These are phyloP conservation scores for Drosophila novamexicana DNA, from an alignment of 1,140 invertebrate species.

Conservation along the genomic window DNA sequence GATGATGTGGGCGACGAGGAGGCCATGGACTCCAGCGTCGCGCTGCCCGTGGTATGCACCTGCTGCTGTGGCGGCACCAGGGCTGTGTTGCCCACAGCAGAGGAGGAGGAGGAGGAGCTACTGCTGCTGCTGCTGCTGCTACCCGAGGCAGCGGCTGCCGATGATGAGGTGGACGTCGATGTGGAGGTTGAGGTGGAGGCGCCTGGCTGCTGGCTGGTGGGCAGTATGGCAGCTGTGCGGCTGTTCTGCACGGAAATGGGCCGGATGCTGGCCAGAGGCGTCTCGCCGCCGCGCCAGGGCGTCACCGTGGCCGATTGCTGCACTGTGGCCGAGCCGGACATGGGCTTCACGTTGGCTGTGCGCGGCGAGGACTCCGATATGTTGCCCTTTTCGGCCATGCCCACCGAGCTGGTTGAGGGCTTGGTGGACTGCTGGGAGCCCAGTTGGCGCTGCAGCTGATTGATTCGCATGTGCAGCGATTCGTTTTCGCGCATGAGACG, in stretches of 20 bases:
- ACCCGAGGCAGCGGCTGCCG: conserved; percentile 48
- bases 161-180: conserved; percentile 66
- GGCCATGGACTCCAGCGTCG: conserved; percentile 85
- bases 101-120: conserved; percentile 38
- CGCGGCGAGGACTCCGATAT: conserved; percentile 91
- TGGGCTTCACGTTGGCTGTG: conserved; percentile 96
- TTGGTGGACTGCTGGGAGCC: conserved; percentile 89
- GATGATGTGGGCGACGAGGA: conserved; percentile 87
- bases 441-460: conserved; percentile 91
- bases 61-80: conserved; percentile 87
- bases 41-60: conserved; percentile 86
- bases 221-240: conserved; percentile 92
- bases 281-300: conserved; percentile 88
- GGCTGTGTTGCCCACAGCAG: conserved; percentile 85
- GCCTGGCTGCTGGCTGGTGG: conserved; percentile 86
- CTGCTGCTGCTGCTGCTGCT: conserved; percentile 54
- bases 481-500: conserved; percentile 90
- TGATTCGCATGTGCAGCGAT: conserved; percentile 89
- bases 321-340: conserved; percentile 88
- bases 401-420: conserved; percentile 87
- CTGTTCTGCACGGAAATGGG: conserved; percentile 92
- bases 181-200: conserved; percentile 59
- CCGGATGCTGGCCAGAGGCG: conserved; percentile 94
- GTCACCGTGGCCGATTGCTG: conserved; percentile 86
- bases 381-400: conserved; percentile 88